Evolutionary conservation across 2,888 invertebrate species (phyloP), one percentile per base, ranked within the genome.

Genomic region (Drosophila mayaguana): DNA sequence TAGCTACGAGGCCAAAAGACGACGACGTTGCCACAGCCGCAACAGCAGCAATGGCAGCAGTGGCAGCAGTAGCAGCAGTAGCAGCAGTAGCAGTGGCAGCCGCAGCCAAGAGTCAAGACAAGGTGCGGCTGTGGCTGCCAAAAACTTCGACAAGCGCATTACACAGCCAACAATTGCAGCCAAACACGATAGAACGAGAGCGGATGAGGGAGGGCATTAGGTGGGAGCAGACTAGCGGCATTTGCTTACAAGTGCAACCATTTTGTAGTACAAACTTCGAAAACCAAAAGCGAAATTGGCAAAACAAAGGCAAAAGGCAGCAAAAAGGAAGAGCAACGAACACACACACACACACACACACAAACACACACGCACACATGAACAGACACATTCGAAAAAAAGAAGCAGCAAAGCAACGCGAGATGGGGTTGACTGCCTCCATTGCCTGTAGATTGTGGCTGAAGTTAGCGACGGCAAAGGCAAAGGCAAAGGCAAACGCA

Each of bases 231-330:
- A 72, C 66, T 63, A 62, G 70, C 70, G 65, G 74, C 72, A 73
- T 78, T 87, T 82, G 80, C 83, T 83, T 80, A 83, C 90, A 90
- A 91, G 83, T 91, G 91, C 91, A 90, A 91, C 91, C 91, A 91
- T 91, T 91, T 91, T 91, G 91, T 90, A 83, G 81, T 83, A 87
- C 86, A 90, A 89, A 80, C 80, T 89, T 89, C 88, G 90, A 89
- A 89, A 89, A 88, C 86, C 89, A 89, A 88, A 80, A 81, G 80
- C 86, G 85, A 86, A 89, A 88, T 85, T 85, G 89, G 81, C 81
- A 83, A 89, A 81, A 87, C 85, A 84, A 79, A 73, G 71, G 69
- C 80, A 72, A 75, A 70, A 75, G 76, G 71, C 75, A 78, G 63
- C 64, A 68, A 67, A 50, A 57, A 55, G 50, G 38, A 69, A 46